Percentiles rank a stretch among this genome's conserved stretches.
These are phyloP conservation scores for Platycercus adscitus DNA, from an alignment of 2,113 vertebrate species.

Conservation along the genomic window DNA sequence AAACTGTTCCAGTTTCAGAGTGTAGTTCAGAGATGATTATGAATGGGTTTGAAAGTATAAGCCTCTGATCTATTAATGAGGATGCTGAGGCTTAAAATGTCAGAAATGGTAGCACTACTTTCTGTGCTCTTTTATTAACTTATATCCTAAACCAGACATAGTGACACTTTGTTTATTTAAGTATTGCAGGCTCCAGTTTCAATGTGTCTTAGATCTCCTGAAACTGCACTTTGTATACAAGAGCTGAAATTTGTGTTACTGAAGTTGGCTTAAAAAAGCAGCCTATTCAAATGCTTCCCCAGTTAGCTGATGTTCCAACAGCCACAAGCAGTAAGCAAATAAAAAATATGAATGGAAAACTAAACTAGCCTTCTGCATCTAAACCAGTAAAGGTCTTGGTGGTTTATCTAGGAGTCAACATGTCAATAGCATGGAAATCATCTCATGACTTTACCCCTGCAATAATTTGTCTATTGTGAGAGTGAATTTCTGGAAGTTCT, in stretches of 20 bases:
- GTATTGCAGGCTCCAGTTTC: not conserved
- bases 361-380: not conserved
- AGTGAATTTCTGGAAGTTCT: not conserved
- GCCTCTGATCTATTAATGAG: conserved; percentile 26
- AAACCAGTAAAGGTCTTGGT: not conserved
- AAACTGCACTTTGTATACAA: conserved; percentile 32
- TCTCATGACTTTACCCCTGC: not conserved
- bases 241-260: not conserved
- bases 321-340: not conserved
- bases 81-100: not conserved
- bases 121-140: conserved; percentile 42
- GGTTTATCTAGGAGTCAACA: not conserved
- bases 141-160: not conserved
- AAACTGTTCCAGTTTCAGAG: not conserved
- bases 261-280: not conserved
- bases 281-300: not conserved
- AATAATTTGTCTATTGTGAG: not conserved
- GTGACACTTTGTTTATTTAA: conserved; percentile 52
- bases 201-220: not conserved
- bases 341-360: not conserved
- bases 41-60: not conserved
- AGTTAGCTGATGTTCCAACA: not conserved
- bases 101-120: not conserved
- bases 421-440: not conserved
- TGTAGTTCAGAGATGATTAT: not conserved